Evolutionary conservation across 1,140 invertebrate species (phyloP).

Genomic region (Heliconius eleuchia): DNA sequence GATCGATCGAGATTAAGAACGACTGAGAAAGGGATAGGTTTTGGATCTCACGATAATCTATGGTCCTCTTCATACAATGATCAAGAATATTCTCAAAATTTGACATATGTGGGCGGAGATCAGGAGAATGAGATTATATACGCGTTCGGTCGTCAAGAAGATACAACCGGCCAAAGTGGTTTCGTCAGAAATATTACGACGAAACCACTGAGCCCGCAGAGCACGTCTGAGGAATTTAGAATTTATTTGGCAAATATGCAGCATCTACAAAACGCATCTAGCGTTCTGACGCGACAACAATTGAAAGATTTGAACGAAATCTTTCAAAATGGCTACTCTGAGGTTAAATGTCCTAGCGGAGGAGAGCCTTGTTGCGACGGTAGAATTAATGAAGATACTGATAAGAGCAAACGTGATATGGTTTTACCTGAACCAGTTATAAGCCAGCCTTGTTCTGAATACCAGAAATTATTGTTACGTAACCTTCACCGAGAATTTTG

Average conservation of each 20-base stretch:
- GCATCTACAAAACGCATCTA: constrained; percentile 85
- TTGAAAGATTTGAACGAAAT: constrained; percentile 82
- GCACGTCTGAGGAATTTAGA: constrained; percentile 85
- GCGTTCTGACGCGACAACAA: constrained; percentile 81
- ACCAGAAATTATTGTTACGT: constrained; percentile 86
- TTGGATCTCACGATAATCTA: constrained; percentile 77
- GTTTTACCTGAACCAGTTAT: constrained; percentile 66
- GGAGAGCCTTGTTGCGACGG: constrained; percentile 64
- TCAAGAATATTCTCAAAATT: constrained; percentile 67
- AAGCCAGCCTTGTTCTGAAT: constrained; percentile 71
- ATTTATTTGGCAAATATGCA: constrained; percentile 86
- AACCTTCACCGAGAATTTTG: constrained; percentile 95
- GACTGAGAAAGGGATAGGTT: constrained; percentile 64
- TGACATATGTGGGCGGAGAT: constrained; percentile 75
- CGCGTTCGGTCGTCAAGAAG: constrained; percentile 72
- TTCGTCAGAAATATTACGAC: constrained; percentile 83
- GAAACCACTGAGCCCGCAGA: constrained; percentile 82
- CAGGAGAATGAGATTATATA: constrained; percentile 79
- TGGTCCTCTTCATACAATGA: constrained; percentile 71
- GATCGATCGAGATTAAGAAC: constrained; percentile 56
- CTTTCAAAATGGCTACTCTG: constrained; percentile 81
- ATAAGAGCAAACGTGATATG: constrained; percentile 71
- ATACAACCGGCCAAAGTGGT: constrained; percentile 59
- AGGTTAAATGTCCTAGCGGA: constrained; percentile 66
- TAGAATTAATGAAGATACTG: constrained; percentile 52